These are phyloP conservation scores for Chlamydotis undulata DNA, from an alignment of 2,113 vertebrate species.

Conservation along the genomic window DNA sequence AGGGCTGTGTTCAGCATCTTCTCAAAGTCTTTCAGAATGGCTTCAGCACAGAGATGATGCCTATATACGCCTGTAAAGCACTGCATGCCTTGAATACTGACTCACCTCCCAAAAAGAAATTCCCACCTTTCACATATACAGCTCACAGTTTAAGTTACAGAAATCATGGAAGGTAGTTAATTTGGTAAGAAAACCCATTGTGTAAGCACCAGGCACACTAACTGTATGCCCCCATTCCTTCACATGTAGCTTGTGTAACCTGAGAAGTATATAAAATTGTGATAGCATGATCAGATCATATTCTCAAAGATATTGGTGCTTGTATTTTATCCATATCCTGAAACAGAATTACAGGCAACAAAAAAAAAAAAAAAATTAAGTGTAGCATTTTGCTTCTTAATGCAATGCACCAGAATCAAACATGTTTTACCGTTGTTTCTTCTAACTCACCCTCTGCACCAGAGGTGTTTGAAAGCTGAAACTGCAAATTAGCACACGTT, in stretches of 20 bases:
- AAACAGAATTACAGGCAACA: background rate
- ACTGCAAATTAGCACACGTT: background rate
- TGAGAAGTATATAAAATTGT: background rate
- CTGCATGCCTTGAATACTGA: background rate
- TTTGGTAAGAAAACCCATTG: background rate
- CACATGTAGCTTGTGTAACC: background rate
- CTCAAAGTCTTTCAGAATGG: background rate
- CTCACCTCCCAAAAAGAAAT: background rate
- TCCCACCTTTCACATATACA: background rate
- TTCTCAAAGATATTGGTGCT: background rate
- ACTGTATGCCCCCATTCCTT: background rate
- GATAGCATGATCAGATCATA: background rate
- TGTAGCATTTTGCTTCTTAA: background rate
- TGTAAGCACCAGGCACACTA: background rate
- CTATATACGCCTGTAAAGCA: fast-evolving
- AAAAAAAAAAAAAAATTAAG: background rate
- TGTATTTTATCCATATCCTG: background rate
- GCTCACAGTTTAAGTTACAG: background rate
- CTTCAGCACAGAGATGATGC: background rate
- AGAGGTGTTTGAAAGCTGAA: background rate
- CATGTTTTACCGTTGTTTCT: background rate
- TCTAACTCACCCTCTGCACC: background rate
- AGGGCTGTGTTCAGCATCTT: background rate
- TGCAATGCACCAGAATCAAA: background rate
- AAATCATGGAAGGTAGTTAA: background rate